A percentile compares a stretch with the other conserved stretches of the same genome.
Evolutionary conservation across 2,113 vertebrate genomes (phyloP).

Genomic region (Apistogramma diplotaenia): DNA sequence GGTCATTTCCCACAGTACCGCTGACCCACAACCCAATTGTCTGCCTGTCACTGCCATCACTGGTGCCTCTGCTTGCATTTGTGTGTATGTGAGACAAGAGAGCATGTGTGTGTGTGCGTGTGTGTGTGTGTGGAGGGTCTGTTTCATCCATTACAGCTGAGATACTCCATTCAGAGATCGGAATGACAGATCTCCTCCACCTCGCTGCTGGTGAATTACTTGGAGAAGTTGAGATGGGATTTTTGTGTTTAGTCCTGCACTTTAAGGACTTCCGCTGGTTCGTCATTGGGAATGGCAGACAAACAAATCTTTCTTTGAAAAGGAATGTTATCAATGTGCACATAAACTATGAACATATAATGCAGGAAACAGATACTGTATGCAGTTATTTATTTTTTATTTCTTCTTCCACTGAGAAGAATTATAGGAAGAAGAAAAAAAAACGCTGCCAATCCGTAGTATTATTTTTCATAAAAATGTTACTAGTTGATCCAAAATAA

Average conservation of each 20-base stretch:
- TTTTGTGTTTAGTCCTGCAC: constrained; percentile 14
- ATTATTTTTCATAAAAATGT: not conserved
- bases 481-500: not conserved
- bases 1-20: constrained; percentile 69
- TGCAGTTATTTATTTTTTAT: not conserved
- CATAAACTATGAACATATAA: not conserved
- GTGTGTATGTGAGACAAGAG: not conserved
- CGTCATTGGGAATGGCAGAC: not conserved
- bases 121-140: constrained; percentile 17
- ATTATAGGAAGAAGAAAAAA: not conserved
- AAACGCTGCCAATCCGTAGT: not conserved
- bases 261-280: constrained; percentile 30
- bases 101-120: not conserved
- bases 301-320: not conserved
- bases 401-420: not conserved
- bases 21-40: constrained; percentile 39
- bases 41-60: constrained; percentile 40
- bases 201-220: constrained; percentile 44
- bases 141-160: constrained; percentile 55
- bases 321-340: not conserved
- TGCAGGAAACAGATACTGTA: not conserved
- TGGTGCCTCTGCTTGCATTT: constrained; percentile 30
- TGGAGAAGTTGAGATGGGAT: constrained; percentile 33
- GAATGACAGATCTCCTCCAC: constrained; percentile 42
- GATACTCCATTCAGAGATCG: constrained; percentile 48